phyloP scores from a whole-genome alignment of 2,888 invertebrate species.

The Falcaria lacertinaria region DNA sequence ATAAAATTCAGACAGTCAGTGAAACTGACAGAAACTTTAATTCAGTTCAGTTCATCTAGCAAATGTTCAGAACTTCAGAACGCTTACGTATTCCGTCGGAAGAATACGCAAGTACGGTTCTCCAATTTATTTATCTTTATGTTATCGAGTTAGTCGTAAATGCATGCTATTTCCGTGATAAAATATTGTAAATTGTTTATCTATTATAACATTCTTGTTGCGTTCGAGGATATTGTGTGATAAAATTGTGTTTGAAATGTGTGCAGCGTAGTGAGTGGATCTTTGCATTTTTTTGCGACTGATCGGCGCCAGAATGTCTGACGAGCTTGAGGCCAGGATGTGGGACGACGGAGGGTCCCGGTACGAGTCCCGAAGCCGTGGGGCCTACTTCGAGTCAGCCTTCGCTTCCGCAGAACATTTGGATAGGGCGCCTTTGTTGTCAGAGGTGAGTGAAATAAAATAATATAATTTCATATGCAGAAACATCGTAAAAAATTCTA shows the following conservation, averaged over 20 bases:
- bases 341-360: conserved; percentile 68
- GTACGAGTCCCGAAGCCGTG: conserved; percentile 57
- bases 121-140: conserved; percentile 6
- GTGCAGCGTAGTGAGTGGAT: conserved; percentile 18
- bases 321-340: conserved; percentile 73
- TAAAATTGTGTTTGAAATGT: conserved; percentile 16
- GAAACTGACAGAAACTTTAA: no score
- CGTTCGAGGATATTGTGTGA: conserved; percentile 10
- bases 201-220: conserved; percentile 5
- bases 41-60: no score
- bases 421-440: conserved; percentile 67
- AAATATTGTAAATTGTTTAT: conserved; percentile 11
- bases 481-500: conserved; percentile 1
- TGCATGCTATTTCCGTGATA: conserved; percentile 24
- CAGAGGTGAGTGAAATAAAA: conserved; percentile 49
- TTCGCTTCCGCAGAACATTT: conserved; percentile 71
- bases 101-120: conserved; percentile 10
- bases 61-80: conserved; percentile 15
- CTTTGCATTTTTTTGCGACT: conserved; percentile 19
- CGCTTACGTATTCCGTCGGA: conserved; percentile 9
- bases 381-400: conserved; percentile 62
- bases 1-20: no score
- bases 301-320: conserved; percentile 74
- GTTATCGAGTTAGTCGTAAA: conserved; percentile 16
- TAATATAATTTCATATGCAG: no score